A percentile compares a stretch with the other conserved stretches of the same genome.
Evolutionary conservation across 2,888 invertebrate genomes (phyloP).

Genomic region (Hymenopus coronatus): DNA sequence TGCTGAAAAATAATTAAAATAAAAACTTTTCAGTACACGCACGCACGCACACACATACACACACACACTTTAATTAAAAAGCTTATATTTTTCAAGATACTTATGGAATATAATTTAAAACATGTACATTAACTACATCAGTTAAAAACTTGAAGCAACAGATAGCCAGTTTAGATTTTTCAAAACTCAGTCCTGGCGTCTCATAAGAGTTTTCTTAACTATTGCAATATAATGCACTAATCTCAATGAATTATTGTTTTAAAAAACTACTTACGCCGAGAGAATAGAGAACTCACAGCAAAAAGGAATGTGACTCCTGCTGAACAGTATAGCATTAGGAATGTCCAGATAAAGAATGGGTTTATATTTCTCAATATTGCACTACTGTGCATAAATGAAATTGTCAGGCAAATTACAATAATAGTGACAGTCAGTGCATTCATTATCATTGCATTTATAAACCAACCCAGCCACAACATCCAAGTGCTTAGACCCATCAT

Average conservation of each 20-base stretch:
- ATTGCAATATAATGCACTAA: too few species aligned
- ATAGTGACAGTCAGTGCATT: constrained; percentile 44
- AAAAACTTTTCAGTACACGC: too few species aligned
- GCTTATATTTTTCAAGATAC: too few species aligned
- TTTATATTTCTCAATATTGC: constrained; percentile 27
- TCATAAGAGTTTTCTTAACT: too few species aligned
- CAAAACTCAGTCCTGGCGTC: too few species aligned
- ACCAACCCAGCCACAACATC: constrained; percentile 56
- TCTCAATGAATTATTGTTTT: background rate
- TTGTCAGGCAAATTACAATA: constrained; percentile 44
- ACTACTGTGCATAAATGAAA: constrained; percentile 36
- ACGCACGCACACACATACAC: too few species aligned
- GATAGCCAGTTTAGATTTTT: too few species aligned
- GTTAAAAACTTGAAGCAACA: too few species aligned
- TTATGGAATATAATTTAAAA: too few species aligned
- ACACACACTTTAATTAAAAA: too few species aligned
- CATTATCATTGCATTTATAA: constrained; percentile 47
- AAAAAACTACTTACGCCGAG: constrained; percentile 44
- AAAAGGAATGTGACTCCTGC: constrained; percentile 48
- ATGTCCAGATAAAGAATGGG: constrained; percentile 38
- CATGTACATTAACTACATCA: too few species aligned
- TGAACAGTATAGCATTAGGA: constrained; percentile 45
- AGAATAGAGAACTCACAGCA: constrained; percentile 47
- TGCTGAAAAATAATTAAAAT: too few species aligned
- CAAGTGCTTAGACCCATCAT: constrained; percentile 55